Evolutionary conservation across 2,797 vertebrate genomes (phyloP).

Genomic region (Chloroceryle amazona): DNA sequence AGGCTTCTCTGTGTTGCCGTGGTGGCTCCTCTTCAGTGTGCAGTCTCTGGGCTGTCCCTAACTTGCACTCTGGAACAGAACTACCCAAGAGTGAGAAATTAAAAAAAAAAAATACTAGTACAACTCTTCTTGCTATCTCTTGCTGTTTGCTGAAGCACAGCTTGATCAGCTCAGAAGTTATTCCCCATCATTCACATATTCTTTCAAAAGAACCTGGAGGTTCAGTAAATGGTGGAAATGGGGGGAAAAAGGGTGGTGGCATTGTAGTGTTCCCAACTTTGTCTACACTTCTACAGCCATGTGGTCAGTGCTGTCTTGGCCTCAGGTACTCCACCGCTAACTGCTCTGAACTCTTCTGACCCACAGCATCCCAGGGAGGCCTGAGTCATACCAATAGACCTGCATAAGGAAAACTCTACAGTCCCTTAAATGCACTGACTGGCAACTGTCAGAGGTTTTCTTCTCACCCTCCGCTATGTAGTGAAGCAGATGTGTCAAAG

Average conservation of each 20-base stretch:
- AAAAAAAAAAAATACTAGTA: not conserved
- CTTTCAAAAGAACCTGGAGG: not conserved
- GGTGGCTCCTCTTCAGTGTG: not conserved
- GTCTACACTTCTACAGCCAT: not conserved
- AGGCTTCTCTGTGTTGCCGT: not conserved
- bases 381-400: not conserved
- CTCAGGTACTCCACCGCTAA: not conserved
- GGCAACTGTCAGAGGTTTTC: not conserved
- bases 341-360: not conserved
- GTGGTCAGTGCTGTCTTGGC: not conserved
- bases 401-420: not conserved
- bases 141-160: not conserved
- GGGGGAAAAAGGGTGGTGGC: fast-evolving
- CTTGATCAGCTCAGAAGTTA: not conserved
- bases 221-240: not conserved
- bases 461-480: not conserved
- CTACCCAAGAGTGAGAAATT: not conserved
- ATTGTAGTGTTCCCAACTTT: not conserved
- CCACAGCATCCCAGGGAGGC: not conserved
- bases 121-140: not conserved
- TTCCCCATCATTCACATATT: not conserved
- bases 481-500: not conserved
- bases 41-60: not conserved
- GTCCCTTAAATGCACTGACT: not conserved
- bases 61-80: not conserved